These are phyloP conservation scores for Toxotes jaculatrix DNA, from an alignment of 2,113 vertebrate species.

Conservation along the genomic window DNA sequence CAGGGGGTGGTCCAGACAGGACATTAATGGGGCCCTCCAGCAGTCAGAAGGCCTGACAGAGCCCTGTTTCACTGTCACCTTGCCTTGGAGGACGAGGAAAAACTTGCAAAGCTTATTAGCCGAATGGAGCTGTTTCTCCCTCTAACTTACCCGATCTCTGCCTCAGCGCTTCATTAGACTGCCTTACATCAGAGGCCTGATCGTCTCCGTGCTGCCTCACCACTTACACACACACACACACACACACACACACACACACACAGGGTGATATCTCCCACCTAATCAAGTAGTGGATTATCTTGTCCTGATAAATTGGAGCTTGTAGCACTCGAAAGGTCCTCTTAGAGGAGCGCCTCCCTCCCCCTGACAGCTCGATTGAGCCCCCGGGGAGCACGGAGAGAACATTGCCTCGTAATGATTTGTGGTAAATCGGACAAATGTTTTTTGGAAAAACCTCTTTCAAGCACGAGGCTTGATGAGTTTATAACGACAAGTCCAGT, in stretches of 20 bases:
- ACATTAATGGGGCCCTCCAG: constrained; percentile 77
- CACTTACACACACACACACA: constrained; percentile 29
- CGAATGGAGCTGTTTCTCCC: constrained; percentile 65
- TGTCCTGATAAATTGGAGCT: constrained; percentile 87
- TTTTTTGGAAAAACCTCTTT: constrained; percentile 82
- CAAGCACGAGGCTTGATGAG: constrained; percentile 74
- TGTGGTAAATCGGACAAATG: constrained; percentile 85
- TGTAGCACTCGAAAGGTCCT: constrained; percentile 82
- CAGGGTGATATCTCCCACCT: constrained; percentile 83
- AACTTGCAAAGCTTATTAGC: constrained; percentile 80
- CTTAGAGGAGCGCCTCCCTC: constrained; percentile 77
- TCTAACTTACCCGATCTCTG: constrained; percentile 64
- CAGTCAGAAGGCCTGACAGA: constrained; percentile 73
- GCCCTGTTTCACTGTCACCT: constrained; percentile 81
- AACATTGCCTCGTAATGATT: constrained; percentile 83
- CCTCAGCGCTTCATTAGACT: constrained; percentile 71
- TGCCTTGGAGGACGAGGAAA: constrained; percentile 81
- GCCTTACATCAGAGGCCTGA: constrained; percentile 63
- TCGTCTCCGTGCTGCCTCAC: constrained; percentile 53
- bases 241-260: constrained; percentile 57
- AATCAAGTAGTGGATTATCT: constrained; percentile 87
- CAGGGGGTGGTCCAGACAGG: constrained; percentile 71
- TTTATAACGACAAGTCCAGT: constrained; percentile 35
- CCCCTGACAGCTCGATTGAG: constrained; percentile 79
- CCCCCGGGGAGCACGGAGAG: constrained; percentile 80